These are phyloP conservation scores for Glareola pratincola DNA, from an alignment of 2,113 vertebrate species.

Conservation along the genomic window DNA sequence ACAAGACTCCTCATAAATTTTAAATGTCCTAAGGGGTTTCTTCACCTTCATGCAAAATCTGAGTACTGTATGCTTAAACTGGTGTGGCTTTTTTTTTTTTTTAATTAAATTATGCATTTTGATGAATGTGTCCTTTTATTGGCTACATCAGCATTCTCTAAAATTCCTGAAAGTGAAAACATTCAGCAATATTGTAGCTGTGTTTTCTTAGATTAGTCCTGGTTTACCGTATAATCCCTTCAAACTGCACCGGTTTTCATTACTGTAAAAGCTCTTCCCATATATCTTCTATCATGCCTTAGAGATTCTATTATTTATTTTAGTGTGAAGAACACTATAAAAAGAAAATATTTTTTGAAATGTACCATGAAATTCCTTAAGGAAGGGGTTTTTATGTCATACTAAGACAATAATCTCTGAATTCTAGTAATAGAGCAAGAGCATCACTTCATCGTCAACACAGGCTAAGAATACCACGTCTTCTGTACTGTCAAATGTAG, in stretches of 20 bases:
- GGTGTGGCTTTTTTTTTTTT: neutral
- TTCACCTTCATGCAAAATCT: conserved; percentile 49
- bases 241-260: neutral
- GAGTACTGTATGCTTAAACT: neutral
- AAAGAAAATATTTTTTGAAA: neutral
- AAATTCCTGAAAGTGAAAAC: conserved; percentile 47
- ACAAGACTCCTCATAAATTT: conserved; percentile 44
- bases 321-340: neutral
- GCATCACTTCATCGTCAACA: neutral
- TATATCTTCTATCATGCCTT: neutral
- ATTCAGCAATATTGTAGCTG: neutral
- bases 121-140: conserved; percentile 25
- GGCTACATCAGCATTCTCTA: conserved; percentile 13
- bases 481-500: neutral
- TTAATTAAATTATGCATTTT: conserved; percentile 4
- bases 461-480: neutral
- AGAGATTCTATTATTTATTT: neutral
- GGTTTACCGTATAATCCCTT: neutral
- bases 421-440: neutral
- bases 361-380: neutral
- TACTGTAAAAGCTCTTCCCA: neutral
- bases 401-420: conserved; percentile 5
- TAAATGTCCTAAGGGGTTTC: conserved; percentile 9
- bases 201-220: conserved; percentile 3
- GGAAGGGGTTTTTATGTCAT: neutral